Evolutionary conservation across 2,113 vertebrate species (phyloP), one percentile per base, ranked within the genome.

Genomic region (Lamprologus ornatipinnis): DNA sequence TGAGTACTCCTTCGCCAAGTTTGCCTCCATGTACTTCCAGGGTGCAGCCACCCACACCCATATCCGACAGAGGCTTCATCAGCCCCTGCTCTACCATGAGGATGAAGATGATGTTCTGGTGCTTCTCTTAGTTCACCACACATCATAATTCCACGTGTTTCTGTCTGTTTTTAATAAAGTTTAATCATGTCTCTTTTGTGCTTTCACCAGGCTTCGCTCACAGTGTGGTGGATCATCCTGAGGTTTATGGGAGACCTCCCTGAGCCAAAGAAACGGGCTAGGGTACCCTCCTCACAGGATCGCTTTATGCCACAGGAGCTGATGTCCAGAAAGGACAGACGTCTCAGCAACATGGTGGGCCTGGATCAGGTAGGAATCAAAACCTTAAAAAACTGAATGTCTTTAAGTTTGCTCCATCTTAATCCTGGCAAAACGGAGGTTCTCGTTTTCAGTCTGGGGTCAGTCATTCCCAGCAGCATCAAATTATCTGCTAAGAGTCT

Each of bases 211-310:
- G 97, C 97, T 4, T 98, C 98, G 1, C 83, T 98, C 23, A 96
- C 96, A 0, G 95, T 99, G 51, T 99, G 99, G 98, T 96, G 94
- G 92, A 94, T 98, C 90, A 98, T 99, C 91, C 92, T 99, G 94
- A 97, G 98, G 90, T 99, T 99, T 95, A 98, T 99, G 98, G 99
- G 98, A 7, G 98, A 99, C 82, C 96, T 99, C 14, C 97, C 98
- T 2, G 99, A 99, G 87, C 98, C 97, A 9, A 95, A 93, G 82
- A 94, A 96, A n/a, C 96, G 94, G 80, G 84, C 95, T 23, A 80
- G 55, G 19, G 73, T 57, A 63, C 6, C 26, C 21, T 14, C 81
- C 9, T n/a, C 13, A 19, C 81, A 83, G 33, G 93, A 93, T 6
- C 87, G 73, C 28, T 68, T 93, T 8, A 31, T 96, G 12, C 92